Base-by-base conservation (phyloP, 37 sponge, comb jelly and placozoan genomes). In the Ephydatia muelleri region DNA sequence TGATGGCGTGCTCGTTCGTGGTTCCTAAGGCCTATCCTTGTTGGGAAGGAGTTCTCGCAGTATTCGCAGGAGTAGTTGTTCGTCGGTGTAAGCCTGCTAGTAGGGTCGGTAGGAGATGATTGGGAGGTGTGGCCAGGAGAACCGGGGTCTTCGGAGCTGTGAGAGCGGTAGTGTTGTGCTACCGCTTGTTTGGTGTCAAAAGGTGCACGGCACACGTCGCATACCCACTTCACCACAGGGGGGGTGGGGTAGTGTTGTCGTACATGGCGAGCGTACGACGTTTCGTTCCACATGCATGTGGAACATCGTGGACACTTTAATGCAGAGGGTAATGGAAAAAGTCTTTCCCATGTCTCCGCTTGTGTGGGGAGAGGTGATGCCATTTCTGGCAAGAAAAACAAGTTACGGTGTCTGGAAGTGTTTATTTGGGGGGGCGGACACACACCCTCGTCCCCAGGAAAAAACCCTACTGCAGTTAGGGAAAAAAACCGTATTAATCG, bases 1-100 rank as follows among this genome's bases (percentile, higher is more conserved):
- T 57, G 57, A 57, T 57, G 57, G 57, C 57, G 57, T 57, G 57
- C 57, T 57, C 57, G 57, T 57, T 57, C 57, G 57, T 57, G 57
- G 57, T 57, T 57, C 57, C 57, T 57, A 57, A 57, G 57, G 57
- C 57, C 57, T 57, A 57, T 57, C 57, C 57, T 57, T 57, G 57
- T 57, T 57, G 57, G 57, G 57, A 57, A 57, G 57, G 57, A 57
- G 57, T 57, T 57, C 57, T 57, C 57, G 57, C 57, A 57, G 57
- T 57, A 57, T 57, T 57, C 57, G 57, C 57, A 57, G 57, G 57
- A 57, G 57, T 57, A 57, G 57, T 57, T 57, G 57, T 57, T 57
- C 57, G 57, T 57, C 57, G 57, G 57, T 57, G 57, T 57, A 57
- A 57, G 57, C 57, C 57, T 57, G 57, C 57, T 57, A 57, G 57